Conservation (phyloP, 1,140 invertebrate genomes). For the Temnothorax nylanderi region DNA sequence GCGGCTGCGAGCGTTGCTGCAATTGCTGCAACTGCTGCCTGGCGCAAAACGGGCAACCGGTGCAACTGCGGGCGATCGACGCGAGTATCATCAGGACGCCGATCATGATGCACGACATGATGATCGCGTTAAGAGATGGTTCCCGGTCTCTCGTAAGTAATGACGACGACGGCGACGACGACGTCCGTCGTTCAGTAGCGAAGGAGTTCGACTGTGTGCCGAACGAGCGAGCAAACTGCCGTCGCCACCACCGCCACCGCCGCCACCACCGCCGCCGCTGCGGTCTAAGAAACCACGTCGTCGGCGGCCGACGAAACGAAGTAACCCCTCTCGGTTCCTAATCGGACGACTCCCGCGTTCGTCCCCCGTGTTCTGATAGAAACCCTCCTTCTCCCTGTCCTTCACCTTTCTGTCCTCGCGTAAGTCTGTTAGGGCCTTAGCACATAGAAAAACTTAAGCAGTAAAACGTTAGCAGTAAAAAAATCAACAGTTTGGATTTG, state of each 20-base stretch:
- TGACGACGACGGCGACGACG: conserved; percentile 50
- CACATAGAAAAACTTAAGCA: too few relatives aligned
- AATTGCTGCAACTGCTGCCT: conserved; percentile 55
- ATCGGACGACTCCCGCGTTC: conserved; percentile 65
- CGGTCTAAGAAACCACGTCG: conserved; percentile 70
- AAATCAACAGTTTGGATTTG: too few relatives aligned
- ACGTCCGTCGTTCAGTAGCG: conserved; percentile 79
- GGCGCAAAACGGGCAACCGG: conserved; percentile 68
- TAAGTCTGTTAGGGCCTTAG: background rate
- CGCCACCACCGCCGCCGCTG: conserved; percentile 53
- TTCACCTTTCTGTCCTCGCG: background rate
- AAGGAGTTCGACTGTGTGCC: conserved; percentile 81
- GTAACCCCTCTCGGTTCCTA: conserved; percentile 72
- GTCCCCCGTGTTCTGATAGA: conserved; percentile 66
- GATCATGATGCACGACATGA: conserved; percentile 46
- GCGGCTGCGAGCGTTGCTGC: conserved; percentile 19
- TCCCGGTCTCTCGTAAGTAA: conserved; percentile 16
- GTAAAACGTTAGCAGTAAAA: too few relatives aligned
- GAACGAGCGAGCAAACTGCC: conserved; percentile 66
- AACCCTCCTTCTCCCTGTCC: conserved; percentile 48
- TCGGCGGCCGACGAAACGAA: conserved; percentile 67
- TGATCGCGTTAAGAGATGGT: conserved; percentile 34
- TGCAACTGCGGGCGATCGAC: conserved; percentile 61
- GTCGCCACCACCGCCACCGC: conserved; percentile 28
- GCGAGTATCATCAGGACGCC: conserved; percentile 52